A percentile compares a stretch with the other conserved stretches of the same genome.
These are phyloP conservation scores for Poeciliopsis turrubarensis DNA, from an alignment of 2,113 vertebrate species.

Conservation along the genomic window DNA sequence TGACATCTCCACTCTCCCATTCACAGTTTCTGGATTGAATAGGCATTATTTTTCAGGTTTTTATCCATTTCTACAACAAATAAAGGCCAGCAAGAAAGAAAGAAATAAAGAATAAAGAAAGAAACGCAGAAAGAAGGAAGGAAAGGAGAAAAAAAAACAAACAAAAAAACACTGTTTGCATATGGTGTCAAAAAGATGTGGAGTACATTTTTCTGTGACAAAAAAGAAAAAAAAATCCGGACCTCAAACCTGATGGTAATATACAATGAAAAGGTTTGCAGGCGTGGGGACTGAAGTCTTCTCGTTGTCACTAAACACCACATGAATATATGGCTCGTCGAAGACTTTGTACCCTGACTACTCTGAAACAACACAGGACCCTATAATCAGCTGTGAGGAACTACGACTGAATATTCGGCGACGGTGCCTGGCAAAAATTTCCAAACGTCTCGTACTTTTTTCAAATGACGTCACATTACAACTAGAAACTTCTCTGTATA, in stretches of 20 bases:
- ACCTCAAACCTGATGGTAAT: slow-evolving; percentile 69
- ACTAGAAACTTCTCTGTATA: not conserved
- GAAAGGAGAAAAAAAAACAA: no score
- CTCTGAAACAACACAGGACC: slow-evolving; percentile 50
- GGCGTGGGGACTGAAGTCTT: slow-evolving; percentile 55
- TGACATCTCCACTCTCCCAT: slow-evolving; percentile 76
- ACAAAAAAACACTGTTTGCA: slow-evolving; percentile 67
- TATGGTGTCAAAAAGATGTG: slow-evolving; percentile 64
- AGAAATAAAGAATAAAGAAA: slow-evolving; percentile 39
- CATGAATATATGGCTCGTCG: slow-evolving; percentile 54
- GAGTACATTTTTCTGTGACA: slow-evolving; percentile 36
- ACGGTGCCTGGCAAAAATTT: not conserved
- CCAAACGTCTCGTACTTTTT: not conserved
- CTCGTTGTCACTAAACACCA: slow-evolving; percentile 62
- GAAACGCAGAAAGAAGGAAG: slow-evolving; percentile 48
- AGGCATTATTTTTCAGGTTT: slow-evolving; percentile 74
- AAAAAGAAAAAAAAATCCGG: slow-evolving; percentile 50
- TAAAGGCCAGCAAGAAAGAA: slow-evolving; percentile 72
- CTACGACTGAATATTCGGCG: slow-evolving; percentile 43
- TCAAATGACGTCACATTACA: not conserved
- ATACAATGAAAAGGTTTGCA: slow-evolving; percentile 68
- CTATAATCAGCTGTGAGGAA: slow-evolving; percentile 31
- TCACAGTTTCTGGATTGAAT: slow-evolving; percentile 82
- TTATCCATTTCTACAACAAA: slow-evolving; percentile 74
- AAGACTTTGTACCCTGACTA: slow-evolving; percentile 65